phyloP scores from a whole-genome alignment of 2,113 vertebrate genomes.

The Propithecus coquereli region DNA sequence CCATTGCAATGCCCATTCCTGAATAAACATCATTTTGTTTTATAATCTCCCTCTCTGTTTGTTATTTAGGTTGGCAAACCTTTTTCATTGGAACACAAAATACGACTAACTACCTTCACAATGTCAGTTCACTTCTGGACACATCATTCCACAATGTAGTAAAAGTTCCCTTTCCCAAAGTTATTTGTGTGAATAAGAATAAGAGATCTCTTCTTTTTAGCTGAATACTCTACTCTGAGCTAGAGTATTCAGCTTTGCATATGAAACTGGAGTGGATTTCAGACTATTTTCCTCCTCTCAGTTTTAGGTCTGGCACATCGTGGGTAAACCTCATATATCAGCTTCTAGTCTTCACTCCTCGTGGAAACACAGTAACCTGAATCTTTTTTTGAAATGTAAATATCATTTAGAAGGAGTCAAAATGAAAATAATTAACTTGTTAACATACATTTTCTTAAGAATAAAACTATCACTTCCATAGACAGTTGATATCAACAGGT shows the following conservation, averaged over 20 bases:
- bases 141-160: not conserved
- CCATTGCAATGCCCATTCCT: not conserved
- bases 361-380: not conserved
- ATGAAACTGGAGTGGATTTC: not conserved
- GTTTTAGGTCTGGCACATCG: not conserved
- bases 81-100: constrained; percentile 38
- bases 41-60: not conserved
- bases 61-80: not conserved
- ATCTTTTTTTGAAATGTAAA: not conserved
- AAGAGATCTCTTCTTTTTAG: not conserved
- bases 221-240: not conserved
- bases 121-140: not conserved
- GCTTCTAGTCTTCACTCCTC: not conserved
- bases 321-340: not conserved
- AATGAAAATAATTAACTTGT: not conserved
- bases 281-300: not conserved
- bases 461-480: not conserved
- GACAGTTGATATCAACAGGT: not conserved
- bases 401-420: not conserved
- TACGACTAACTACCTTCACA: not conserved
- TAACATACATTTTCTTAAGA: not conserved
- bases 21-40: not conserved
- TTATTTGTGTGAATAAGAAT: not conserved
- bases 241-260: not conserved
- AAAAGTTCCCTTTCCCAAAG: not conserved